Evolutionary conservation across 2,797 vertebrate species (phyloP).

Genomic region (Cryptoblepharus egeriae): DNA sequence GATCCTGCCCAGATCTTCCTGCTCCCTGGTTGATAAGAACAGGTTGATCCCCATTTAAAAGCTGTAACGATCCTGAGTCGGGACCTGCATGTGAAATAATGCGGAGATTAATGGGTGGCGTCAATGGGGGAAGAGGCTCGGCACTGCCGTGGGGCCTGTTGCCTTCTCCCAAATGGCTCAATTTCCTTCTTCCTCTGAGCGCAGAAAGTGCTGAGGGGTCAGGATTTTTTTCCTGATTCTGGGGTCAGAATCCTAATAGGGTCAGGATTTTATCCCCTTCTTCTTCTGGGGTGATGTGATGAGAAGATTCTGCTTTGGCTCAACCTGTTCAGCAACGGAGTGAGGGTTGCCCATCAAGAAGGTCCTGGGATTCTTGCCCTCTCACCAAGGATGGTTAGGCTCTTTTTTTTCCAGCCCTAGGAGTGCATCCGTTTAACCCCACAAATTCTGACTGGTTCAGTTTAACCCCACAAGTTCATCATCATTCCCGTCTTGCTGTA

Average conservation of each 20-base stretch:
- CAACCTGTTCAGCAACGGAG: background rate
- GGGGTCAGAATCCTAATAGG: background rate
- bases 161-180: background rate
- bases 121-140: background rate
- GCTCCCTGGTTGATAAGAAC: background rate
- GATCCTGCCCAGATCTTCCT: background rate
- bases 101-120: background rate
- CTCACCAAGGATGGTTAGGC: too few species aligned
- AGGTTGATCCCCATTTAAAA: constrained; percentile 19
- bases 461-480: too few species aligned
- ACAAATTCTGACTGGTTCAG: too few species aligned
- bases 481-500: too few species aligned
- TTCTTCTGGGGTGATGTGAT: background rate
- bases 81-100: background rate
- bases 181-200: background rate
- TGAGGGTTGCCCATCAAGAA: background rate
- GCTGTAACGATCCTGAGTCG: constrained; percentile 7
- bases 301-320: background rate
- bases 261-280: background rate
- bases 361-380: background rate
- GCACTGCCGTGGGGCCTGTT: background rate
- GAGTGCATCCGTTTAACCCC: too few species aligned
- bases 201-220: background rate
- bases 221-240: background rate
- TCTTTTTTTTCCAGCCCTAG: too few species aligned